Evolutionary conservation across 2,888 invertebrate genomes (phyloP), one percentile per base, ranked within the genome.

Genomic region (Tolmerus cingulatus): DNA sequence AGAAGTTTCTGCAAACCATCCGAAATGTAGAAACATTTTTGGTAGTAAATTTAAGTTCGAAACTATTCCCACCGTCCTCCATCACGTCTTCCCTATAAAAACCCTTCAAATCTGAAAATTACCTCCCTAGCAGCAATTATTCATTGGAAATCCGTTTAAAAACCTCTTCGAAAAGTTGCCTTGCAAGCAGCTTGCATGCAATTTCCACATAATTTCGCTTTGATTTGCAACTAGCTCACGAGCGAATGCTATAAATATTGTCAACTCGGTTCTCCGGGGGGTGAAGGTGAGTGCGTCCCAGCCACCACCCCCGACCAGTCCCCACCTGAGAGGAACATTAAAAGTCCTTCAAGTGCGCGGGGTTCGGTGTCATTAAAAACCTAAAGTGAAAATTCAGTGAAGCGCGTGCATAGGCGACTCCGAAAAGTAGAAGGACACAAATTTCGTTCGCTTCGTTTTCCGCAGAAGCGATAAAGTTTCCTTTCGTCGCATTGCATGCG

Each of bases 141-240:
- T 66, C 66, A 66, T 66, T 66, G 66, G 66, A 66, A 66, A 23
- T 66, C 66, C 66, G 66, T 66, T 66, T 66, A 66, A 66, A 66
- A 66, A 19, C 19, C 66, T 66, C 66, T 23, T 66, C 23, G 19
- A 19, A 55, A 66, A 66, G 66, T 66, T 66, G 81, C 12, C 16
- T 46, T 46, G 8, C 12, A 66, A 87, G 27, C 79, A 66, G 27
- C 40, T 55, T 79, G 66, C 87, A 81, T 79, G 87, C 87, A 43
- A 87, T 79, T 87, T 87, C 30, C 43, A 86, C 85, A 86, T 86
- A 86, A 86, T 81, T 74, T 46, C 51, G 51, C 77, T 77, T 86
- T 86, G 78, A 86, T 86, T 86, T 87, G 43, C 46, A 87, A 57
- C 79, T 66, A 66, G 23, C 66, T 87, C 79, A 74, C 66, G 79